Percentiles rank a stretch among this genome's conserved stretches.
Conservation (phyloP, 2,797 vertebrate species). For the Channallabes apus region DNA sequence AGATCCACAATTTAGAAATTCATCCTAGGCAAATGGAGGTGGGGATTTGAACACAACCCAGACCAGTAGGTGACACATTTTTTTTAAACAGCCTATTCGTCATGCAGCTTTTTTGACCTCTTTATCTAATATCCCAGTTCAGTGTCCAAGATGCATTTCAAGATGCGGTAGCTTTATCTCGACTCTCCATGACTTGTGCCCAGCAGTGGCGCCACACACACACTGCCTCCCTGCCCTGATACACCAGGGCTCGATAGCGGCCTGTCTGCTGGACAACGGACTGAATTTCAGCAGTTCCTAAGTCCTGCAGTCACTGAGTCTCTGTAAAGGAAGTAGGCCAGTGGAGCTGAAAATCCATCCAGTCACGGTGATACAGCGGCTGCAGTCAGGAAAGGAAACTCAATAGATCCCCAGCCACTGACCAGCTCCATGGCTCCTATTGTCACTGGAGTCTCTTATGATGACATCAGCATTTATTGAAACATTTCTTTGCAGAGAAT, state of each 20-base stretch:
- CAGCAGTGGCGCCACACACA: slow-evolving; percentile 38
- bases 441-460: slow-evolving; percentile 35
- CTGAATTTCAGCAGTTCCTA: slow-evolving; percentile 48
- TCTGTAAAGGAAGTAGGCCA: slow-evolving; percentile 50
- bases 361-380: slow-evolving; percentile 42
- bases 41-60: background rate
- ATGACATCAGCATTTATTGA: slow-evolving; percentile 53
- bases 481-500: slow-evolving; percentile 26
- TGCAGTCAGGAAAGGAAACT: slow-evolving; percentile 48
- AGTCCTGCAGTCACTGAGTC: slow-evolving; percentile 39
- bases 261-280: slow-evolving; percentile 53
- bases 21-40: background rate
- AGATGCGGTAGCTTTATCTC: slow-evolving; percentile 19
- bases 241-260: slow-evolving; percentile 51
- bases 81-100: background rate
- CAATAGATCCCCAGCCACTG: slow-evolving; percentile 49
- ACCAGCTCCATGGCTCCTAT: slow-evolving; percentile 38
- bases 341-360: slow-evolving; percentile 52
- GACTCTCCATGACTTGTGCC: slow-evolving; percentile 14
- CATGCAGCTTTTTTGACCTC: background rate
- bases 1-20: background rate
- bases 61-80: background rate
- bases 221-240: slow-evolving; percentile 28
- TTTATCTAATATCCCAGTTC: background rate
- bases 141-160: background rate